phyloP scores from a whole-genome alignment of 2,888 invertebrate genomes.

The Meteorus cinctellus region DNA sequence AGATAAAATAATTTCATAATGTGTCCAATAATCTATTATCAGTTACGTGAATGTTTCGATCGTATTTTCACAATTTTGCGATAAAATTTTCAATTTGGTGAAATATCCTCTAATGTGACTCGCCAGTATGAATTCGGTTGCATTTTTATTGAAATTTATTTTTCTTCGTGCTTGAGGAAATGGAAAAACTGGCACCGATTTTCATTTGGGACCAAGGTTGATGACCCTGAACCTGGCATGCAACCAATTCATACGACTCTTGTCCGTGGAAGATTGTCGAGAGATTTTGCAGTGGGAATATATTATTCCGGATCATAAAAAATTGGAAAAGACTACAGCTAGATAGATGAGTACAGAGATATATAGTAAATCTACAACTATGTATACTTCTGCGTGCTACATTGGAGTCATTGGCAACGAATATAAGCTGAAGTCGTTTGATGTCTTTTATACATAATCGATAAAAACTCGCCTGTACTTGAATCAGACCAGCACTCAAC shows the following conservation, averaged over 20 bases:
- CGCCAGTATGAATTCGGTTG: background rate
- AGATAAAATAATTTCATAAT: background rate
- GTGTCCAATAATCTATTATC: background rate
- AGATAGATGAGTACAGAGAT: background rate
- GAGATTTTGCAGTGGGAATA: background rate
- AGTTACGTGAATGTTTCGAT: background rate
- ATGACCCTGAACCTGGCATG: conserved; percentile 31
- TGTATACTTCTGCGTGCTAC: background rate
- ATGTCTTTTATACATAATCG: background rate
- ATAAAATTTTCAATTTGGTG: background rate
- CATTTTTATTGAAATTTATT: background rate
- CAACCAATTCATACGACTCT: conserved; percentile 11
- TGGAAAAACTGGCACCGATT: conserved; percentile 13
- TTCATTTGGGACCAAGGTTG: conserved; percentile 33
- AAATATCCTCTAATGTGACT: background rate
- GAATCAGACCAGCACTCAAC: background rate
- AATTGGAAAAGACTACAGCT: background rate
- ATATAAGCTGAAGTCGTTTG: background rate
- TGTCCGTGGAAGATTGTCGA: background rate
- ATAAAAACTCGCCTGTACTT: background rate
- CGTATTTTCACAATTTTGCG: background rate
- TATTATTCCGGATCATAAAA: background rate
- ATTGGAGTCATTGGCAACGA: conserved; percentile 9
- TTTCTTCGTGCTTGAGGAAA: background rate
- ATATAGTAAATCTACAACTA: background rate